phyloP scores from a whole-genome alignment of 2,888 invertebrate genomes.

The Diarsia rubi region DNA sequence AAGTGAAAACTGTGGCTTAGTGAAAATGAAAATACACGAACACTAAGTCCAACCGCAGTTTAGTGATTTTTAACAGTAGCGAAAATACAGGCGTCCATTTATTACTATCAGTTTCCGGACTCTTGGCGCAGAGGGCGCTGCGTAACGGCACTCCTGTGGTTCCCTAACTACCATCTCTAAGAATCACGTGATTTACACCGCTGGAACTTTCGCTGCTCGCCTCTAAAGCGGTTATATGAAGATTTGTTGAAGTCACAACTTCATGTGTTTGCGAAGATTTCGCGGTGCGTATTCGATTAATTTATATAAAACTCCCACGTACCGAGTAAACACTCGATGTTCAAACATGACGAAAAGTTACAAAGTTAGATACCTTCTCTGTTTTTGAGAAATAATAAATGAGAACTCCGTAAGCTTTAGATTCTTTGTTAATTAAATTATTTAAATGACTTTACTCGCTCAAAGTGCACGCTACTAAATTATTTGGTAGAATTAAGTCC shows the following conservation, averaged over 20 bases:
- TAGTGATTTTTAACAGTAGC: conserved; percentile 71
- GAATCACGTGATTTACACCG: conserved; percentile 78
- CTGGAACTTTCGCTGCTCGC: conserved; percentile 72
- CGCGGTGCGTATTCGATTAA: conserved; percentile 44
- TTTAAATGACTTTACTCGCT: conserved; percentile 80
- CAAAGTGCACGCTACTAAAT: conserved; percentile 81
- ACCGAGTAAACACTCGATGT: conserved; percentile 40
- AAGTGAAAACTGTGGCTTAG: neutral
- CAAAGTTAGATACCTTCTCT: conserved; percentile 61
- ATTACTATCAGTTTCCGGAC: conserved; percentile 78
- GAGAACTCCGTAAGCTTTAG: conserved; percentile 71
- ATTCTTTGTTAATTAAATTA: conserved; percentile 84
- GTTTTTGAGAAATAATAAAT: conserved; percentile 76
- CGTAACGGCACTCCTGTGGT: conserved; percentile 80
- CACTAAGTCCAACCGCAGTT: conserved; percentile 49
- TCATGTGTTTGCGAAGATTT: conserved; percentile 29
- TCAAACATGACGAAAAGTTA: conserved; percentile 60
- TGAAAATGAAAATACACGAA: conserved; percentile 24
- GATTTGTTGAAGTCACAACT: conserved; percentile 71
- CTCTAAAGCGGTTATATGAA: conserved; percentile 70
- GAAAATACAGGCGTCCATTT: conserved; percentile 77
- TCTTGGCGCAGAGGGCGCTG: conserved; percentile 69
- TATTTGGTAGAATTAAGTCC: conserved; percentile 80
- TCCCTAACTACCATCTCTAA: conserved; percentile 78
- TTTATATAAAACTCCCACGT: conserved; percentile 54